Evolutionary conservation across 2,113 vertebrate species (phyloP).

Genomic region (Brachyhypopomus occidentalis): DNA sequence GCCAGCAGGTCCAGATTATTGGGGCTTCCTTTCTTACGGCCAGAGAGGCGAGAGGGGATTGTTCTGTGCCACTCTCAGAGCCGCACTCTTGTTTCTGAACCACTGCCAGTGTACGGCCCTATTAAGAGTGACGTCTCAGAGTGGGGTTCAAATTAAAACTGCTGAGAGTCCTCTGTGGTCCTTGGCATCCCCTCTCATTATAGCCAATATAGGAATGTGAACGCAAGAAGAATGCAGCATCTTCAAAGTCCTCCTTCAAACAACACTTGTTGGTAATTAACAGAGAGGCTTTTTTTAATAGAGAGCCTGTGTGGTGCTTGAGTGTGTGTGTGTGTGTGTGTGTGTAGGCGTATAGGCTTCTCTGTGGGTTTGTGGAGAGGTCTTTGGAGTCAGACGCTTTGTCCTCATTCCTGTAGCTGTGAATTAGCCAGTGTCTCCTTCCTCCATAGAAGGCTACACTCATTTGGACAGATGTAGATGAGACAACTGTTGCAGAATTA

Average conservation of each 20-base stretch:
- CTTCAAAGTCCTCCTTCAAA: constrained; percentile 70
- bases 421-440: constrained; percentile 51
- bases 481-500: constrained; percentile 45
- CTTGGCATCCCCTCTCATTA: constrained; percentile 63
- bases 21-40: constrained; percentile 60
- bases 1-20: constrained; percentile 61
- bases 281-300: constrained; percentile 54
- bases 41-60: constrained; percentile 60
- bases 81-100: constrained; percentile 55
- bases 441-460: constrained; percentile 26
- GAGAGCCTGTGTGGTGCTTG: constrained; percentile 41
- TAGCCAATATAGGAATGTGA: constrained; percentile 58
- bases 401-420: constrained; percentile 34
- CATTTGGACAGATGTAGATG: constrained; percentile 45
- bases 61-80: constrained; percentile 59
- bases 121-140: constrained; percentile 70
- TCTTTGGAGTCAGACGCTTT: constrained; percentile 42
- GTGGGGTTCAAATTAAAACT: constrained; percentile 64
- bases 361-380: constrained; percentile 38
- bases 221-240: constrained; percentile 64
- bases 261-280: constrained; percentile 69
- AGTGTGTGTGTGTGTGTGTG: constrained; percentile 10
- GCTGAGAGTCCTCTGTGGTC: constrained; percentile 58
- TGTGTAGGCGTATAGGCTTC: not conserved
- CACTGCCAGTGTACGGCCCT: constrained; percentile 67